Evolutionary conservation across 2,113 vertebrate genomes (phyloP), one percentile per base, ranked within the genome.

Genomic region (Mus spicilegus): DNA sequence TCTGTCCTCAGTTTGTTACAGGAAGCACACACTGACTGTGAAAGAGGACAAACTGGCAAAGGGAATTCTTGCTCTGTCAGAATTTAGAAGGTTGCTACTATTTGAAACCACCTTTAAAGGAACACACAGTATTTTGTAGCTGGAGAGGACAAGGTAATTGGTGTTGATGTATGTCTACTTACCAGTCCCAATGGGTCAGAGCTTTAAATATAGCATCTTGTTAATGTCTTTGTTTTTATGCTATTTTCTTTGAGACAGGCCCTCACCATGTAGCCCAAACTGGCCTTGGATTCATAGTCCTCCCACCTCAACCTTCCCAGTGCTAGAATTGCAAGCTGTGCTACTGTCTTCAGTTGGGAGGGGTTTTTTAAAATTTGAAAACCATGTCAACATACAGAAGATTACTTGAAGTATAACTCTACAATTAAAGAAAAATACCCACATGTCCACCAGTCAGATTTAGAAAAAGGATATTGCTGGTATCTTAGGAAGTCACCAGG

Each of bases 341-440:
- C 65, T 17, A 87, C 65, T 49, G 36, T 51, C 30, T 26, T 30
- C 46, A 70, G 3, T 51, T 87, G 65, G n/a, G 69, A 61, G 46
- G 39, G 51, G 26, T 39, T 24, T 56, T 93, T 80, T 89, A 78
- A 72, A 94, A 70, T 58, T 91, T 94, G 54, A 54, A 94, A 90
- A 85, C n/a, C 49, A 49, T 51, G 16, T 94, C 76, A 94, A 20
- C 20, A 33, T 72, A 76, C 20, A 75, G 78, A 93, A 67, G 17
- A 95, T 36, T 90, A 30, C 70, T 39, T 91, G 88, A 95, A 94
- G 16, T 2, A 1, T 61, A 9, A 80, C 28, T 69, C 4, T 90
- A 11, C 78, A 46, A 13, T 70, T 93, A 49, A 78, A 58, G 58
- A 76, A 72, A 93, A 93, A 90, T 90, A 89, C 54, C 54, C 0